Conservation (phyloP, 2,888 invertebrate genomes). For the Scelioninae gen. 2 region DNA sequence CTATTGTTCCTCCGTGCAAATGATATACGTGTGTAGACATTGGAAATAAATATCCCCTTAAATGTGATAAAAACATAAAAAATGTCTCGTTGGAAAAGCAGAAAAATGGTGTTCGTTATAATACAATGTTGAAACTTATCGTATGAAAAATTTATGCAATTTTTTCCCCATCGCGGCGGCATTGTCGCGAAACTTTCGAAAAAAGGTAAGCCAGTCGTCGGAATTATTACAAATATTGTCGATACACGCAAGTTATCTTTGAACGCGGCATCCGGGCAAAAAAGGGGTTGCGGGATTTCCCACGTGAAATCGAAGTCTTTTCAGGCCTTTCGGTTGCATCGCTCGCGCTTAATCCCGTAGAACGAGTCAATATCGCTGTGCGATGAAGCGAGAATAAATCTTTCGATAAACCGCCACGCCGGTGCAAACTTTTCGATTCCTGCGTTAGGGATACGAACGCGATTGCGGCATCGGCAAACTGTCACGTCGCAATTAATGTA, state of each 20-base stretch:
- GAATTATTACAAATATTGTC: constrained; percentile 30
- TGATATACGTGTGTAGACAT: too few species aligned
- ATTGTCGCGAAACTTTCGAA: too few species aligned
- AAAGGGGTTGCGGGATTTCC: constrained; percentile 33
- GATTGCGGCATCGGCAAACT: constrained; percentile 40
- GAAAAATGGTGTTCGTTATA: too few species aligned
- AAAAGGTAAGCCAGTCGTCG: too few species aligned
- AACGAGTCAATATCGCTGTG: constrained; percentile 41
- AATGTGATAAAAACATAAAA: too few species aligned
- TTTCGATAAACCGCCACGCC: constrained; percentile 39
- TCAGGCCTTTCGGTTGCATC: constrained; percentile 19
- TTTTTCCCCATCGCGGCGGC: too few species aligned
- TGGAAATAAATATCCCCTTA: too few species aligned
- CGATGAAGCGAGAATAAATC: constrained; percentile 45
- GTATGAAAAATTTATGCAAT: too few species aligned
- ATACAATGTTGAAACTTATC: too few species aligned
- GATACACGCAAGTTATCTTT: constrained; percentile 21
- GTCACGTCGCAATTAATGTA: constrained; percentile 37
- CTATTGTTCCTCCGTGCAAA: too few species aligned
- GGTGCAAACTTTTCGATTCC: constrained; percentile 44
- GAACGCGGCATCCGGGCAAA: constrained; percentile 1
- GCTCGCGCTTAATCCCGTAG: constrained; percentile 35
- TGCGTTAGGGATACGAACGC: constrained; percentile 20
- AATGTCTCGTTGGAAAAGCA: too few species aligned
- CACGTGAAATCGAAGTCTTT: constrained; percentile 37